Percentiles rank a stretch among this genome's conserved stretches.
phyloP scores from a whole-genome alignment of 2,888 invertebrate species.

The Torymus texanus region DNA sequence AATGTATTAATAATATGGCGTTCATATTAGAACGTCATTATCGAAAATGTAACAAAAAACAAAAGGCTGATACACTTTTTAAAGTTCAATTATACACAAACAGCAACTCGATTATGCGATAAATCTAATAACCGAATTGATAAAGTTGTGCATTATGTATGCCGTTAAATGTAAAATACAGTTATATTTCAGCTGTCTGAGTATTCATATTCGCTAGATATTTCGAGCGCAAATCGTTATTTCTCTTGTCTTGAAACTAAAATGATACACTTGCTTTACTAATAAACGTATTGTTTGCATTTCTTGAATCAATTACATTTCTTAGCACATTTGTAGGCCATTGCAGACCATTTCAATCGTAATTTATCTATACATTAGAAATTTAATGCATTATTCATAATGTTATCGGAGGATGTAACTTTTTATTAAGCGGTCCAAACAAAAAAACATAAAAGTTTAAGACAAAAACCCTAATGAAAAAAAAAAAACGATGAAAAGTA shows the following conservation, averaged over 20 bases:
- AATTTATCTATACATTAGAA: background rate
- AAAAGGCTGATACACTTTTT: slow-evolving; percentile 55
- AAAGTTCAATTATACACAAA: slow-evolving; percentile 37
- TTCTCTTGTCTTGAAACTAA: slow-evolving; percentile 13
- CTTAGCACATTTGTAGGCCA: no score
- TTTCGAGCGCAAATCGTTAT: slow-evolving; percentile 20
- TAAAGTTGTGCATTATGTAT: slow-evolving; percentile 19
- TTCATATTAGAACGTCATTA: slow-evolving; percentile 15
- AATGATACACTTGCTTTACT: background rate
- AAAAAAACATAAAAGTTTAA: slow-evolving; percentile 44
- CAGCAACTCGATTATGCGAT: slow-evolving; percentile 25
- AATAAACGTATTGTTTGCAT: no score
- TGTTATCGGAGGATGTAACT: background rate
- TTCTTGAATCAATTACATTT: no score
- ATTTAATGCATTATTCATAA: background rate
- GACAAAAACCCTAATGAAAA: slow-evolving; percentile 25
- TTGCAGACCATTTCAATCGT: background rate
- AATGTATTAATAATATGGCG: slow-evolving; percentile 14
- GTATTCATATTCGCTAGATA: slow-evolving; percentile 34
- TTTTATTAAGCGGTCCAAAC: slow-evolving; percentile 56
- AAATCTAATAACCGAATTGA: slow-evolving; percentile 46
- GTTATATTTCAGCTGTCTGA: slow-evolving; percentile 21
- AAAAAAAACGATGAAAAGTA: slow-evolving; percentile 24
- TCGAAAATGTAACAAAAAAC: slow-evolving; percentile 30
- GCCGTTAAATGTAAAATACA: slow-evolving; percentile 21